These are phyloP conservation scores for Cantharis rufa DNA, from an alignment of 2,888 invertebrate genomes.

Conservation along the genomic window DNA sequence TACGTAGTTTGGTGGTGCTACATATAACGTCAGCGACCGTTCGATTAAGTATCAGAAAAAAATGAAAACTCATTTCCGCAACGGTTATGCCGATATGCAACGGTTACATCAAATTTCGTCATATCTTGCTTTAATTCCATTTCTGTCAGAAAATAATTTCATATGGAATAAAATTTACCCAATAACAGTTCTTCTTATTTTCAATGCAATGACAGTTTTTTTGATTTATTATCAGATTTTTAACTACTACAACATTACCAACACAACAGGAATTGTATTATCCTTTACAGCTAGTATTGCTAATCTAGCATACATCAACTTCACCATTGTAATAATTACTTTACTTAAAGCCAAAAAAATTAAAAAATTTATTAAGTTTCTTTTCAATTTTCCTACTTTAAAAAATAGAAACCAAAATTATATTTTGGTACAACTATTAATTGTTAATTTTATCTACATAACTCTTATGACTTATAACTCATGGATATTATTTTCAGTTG, in stretches of 20 bases:
- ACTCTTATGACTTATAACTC: background rate
- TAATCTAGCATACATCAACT: background rate
- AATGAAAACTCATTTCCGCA: background rate
- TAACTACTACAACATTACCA: no score
- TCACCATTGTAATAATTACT: background rate
- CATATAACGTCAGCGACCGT: no score
- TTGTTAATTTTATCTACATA: background rate
- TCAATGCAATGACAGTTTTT: background rate
- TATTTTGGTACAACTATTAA: background rate
- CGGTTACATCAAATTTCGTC: background rate
- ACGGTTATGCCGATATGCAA: background rate
- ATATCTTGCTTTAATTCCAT: background rate
- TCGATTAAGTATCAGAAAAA: background rate
- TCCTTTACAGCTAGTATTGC: background rate
- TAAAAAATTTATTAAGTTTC: background rate
- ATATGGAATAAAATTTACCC: background rate
- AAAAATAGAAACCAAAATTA: background rate
- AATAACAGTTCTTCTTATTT: background rate
- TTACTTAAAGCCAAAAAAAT: background rate
- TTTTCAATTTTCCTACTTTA: background rate
- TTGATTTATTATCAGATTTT: background rate
- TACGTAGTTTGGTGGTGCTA: background rate
- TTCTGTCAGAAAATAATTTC: background rate
- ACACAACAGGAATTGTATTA: background rate
- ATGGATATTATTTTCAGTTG: background rate